A percentile compares a stretch with the other conserved stretches of the same genome.
Conservation (phyloP, 2,888 invertebrate genomes). For the Drosophila tanythrix region DNA sequence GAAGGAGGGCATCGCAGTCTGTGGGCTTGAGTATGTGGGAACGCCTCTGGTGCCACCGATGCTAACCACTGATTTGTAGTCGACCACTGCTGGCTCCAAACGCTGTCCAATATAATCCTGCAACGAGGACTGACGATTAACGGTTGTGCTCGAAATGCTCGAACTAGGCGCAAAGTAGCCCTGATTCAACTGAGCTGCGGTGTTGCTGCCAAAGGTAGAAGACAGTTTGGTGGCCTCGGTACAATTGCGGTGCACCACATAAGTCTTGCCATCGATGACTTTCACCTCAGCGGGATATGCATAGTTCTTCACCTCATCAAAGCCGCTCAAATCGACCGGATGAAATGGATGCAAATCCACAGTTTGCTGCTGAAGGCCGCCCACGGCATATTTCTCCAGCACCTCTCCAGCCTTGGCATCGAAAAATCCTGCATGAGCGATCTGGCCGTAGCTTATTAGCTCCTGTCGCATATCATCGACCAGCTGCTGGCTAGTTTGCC, state of each 20-base stretch:
- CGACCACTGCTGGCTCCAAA: conserved; percentile 78
- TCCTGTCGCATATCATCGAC: conserved; percentile 82
- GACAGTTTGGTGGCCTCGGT: conserved; percentile 77
- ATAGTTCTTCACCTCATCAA: conserved; percentile 81
- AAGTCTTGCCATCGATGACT: conserved; percentile 82
- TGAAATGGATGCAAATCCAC: conserved; percentile 65
- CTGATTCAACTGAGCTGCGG: conserved; percentile 43
- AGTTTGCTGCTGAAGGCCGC: conserved; percentile 69
- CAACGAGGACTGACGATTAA: conserved; percentile 64
- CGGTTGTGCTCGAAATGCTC: conserved; percentile 47
- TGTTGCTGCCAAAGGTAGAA: conserved; percentile 46
- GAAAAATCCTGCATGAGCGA: conserved; percentile 82
- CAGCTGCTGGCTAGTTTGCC: conserved; percentile 74
- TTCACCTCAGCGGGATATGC: conserved; percentile 83
- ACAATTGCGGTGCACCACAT: conserved; percentile 82
- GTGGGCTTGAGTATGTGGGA: conserved; percentile 20
- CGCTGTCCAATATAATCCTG: conserved; percentile 77
- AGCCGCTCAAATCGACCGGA: conserved; percentile 74
- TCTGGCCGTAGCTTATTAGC: conserved; percentile 68
- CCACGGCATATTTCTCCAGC: conserved; percentile 63
- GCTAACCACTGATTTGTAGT: conserved; percentile 80
- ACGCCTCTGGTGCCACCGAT: conserved; percentile 45
- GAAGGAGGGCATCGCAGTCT: conserved; percentile 32
- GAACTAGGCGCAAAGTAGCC: conserved; percentile 26
- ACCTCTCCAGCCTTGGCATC: conserved; percentile 80